These are phyloP conservation scores for Eupelmus urozonus DNA, from an alignment of 2,888 invertebrate species.

Conservation along the genomic window DNA sequence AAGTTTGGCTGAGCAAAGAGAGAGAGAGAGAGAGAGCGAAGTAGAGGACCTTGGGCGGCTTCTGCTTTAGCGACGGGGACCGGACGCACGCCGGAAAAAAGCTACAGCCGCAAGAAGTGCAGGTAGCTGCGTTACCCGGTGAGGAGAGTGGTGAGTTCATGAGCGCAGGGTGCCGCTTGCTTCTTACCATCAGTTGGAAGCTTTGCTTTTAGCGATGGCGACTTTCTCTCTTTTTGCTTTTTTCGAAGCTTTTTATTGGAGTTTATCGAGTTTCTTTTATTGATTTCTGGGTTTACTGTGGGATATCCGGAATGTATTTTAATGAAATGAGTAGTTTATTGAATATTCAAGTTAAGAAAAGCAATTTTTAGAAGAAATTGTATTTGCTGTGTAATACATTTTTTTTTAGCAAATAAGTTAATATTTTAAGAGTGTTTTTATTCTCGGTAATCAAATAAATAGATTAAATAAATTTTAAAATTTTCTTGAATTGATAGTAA, in stretches of 20 bases:
- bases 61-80: conserved; percentile 47
- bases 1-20: no score
- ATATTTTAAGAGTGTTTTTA: no score
- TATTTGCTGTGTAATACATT: no score
- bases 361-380: no score
- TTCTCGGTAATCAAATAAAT: no score
- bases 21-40: no score
- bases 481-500: no score
- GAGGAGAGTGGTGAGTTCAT: not conserved
- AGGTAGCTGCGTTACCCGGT: conserved; percentile 46
- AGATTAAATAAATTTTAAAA: no score
- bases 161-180: no score
- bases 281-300: not conserved
- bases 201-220: not conserved
- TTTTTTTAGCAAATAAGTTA: no score
- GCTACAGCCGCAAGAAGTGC: not conserved
- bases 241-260: not conserved
- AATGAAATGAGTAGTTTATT: not conserved
- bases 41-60: not conserved
- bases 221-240: not conserved
- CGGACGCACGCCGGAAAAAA: not conserved
- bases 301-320: no score
- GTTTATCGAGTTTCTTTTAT: no score
- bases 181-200: conserved; percentile 48
- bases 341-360: not conserved